Conservation (phyloP, 2,797 vertebrate species). For the Borostomias antarcticus region DNA sequence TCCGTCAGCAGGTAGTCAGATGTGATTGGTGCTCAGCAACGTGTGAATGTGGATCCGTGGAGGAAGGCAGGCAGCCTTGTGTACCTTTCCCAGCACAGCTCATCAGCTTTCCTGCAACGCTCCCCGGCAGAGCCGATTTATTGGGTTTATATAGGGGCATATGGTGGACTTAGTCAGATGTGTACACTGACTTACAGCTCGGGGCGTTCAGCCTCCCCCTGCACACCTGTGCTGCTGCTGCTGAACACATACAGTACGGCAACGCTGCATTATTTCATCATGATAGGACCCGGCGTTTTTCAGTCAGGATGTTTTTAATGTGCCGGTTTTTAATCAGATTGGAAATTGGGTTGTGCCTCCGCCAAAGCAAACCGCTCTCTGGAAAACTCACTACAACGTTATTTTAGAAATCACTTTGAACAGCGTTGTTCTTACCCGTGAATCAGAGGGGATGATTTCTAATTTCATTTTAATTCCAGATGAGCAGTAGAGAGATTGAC, state of each 20-base stretch:
- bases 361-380: too few species aligned
- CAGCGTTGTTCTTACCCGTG: too few species aligned
- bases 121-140: constrained; percentile 43
- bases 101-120: constrained; percentile 7
- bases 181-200: constrained; percentile 43
- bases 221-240: constrained; percentile 23
- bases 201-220: constrained; percentile 16
- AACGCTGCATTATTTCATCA: too few species aligned
- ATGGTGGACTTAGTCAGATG: constrained; percentile 48
- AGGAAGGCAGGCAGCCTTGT: constrained; percentile 3
- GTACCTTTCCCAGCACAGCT: constrained; percentile 19
- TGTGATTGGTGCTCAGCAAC: constrained; percentile 35
- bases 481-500: too few species aligned
- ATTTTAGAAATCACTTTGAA: too few species aligned
- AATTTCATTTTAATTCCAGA: too few species aligned
- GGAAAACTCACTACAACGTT: too few species aligned
- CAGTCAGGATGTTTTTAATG: too few species aligned
- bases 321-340: too few species aligned
- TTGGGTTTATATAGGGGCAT: constrained; percentile 41
- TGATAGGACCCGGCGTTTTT: too few species aligned
- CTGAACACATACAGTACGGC: constrained; percentile 1
- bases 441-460: too few species aligned
- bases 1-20: constrained; percentile 29
- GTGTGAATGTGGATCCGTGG: constrained; percentile 26
- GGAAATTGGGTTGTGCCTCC: too few species aligned